Evolutionary conservation across 2,888 invertebrate species (phyloP).

Genomic region (Ommatoiulus sabulosus): DNA sequence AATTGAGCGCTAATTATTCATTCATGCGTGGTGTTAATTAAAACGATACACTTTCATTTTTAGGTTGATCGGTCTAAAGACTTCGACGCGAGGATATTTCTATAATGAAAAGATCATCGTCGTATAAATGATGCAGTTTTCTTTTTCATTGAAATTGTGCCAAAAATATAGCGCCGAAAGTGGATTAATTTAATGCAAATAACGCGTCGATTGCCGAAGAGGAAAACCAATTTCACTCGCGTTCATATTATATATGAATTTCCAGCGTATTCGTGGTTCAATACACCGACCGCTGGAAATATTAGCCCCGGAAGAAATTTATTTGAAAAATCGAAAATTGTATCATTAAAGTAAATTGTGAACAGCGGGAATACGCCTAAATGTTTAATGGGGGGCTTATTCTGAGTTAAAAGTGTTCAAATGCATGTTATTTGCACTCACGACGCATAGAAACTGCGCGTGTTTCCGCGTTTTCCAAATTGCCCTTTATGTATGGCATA

Average conservation of each 20-base stretch:
- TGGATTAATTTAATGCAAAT: not conserved
- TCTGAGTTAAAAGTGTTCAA: no score
- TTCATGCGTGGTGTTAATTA: constrained; percentile 29
- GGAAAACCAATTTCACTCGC: not conserved
- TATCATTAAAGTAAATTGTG: not conserved
- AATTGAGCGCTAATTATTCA: constrained; percentile 35
- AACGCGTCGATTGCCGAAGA: not conserved
- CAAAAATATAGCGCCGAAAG: not conserved
- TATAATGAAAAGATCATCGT: not conserved
- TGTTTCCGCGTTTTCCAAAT: no score
- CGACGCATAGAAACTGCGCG: no score
- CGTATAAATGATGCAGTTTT: not conserved
- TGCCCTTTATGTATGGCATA: no score
- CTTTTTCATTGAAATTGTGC: constrained; percentile 31
- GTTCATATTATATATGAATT: not conserved
- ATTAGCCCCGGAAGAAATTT: not conserved
- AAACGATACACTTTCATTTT: constrained; percentile 7
- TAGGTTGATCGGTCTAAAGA: constrained; percentile 38
- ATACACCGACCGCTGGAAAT: not conserved
- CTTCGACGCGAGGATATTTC: not conserved
- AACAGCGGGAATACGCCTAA: not conserved
- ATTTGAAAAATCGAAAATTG: not conserved
- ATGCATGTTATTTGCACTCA: no score
- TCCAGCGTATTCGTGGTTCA: no score
- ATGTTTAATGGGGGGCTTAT: not conserved